These are phyloP conservation scores for Cygnus buccinator DNA, from an alignment of 2,113 vertebrate genomes.

Conservation along the genomic window DNA sequence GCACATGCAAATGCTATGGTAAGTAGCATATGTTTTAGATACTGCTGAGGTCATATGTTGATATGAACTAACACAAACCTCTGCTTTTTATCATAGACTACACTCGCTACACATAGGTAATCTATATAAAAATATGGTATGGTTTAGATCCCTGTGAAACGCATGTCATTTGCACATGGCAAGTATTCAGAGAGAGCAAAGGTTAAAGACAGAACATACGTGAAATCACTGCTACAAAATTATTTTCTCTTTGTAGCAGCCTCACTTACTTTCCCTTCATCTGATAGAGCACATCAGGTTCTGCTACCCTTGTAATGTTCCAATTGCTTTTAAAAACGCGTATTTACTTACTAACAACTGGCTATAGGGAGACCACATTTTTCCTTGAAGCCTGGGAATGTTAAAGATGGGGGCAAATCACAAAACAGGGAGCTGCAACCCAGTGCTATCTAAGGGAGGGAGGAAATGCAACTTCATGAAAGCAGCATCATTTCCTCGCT, in stretches of 20 bases:
- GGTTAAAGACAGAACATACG: background rate
- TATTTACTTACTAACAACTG: conserved; percentile 15
- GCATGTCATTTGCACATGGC: background rate
- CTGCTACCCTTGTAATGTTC: background rate
- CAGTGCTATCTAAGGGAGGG: background rate
- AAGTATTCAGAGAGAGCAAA: background rate
- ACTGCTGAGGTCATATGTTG: conserved; percentile 24
- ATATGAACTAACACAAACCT: conserved; percentile 37
- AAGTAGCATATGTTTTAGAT: conserved; percentile 54
- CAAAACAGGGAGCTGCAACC: background rate
- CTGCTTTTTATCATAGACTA: conserved; percentile 19
- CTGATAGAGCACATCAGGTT: background rate
- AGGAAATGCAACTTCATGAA: background rate
- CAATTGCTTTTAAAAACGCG: background rate
- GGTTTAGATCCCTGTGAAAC: background rate
- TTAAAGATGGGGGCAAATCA: background rate
- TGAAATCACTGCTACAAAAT: background rate
- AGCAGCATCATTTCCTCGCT: background rate
- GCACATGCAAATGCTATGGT: conserved; percentile 47
- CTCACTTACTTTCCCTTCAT: background rate
- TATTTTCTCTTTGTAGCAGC: background rate
- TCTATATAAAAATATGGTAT: background rate
- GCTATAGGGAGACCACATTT: background rate
- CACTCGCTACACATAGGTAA: background rate
- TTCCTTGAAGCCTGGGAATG: background rate